Percentiles rank a stretch among this genome's conserved stretches.
These are phyloP conservation scores for Crypturellus undulatus DNA, from an alignment of 2,113 vertebrate genomes.

Conservation along the genomic window DNA sequence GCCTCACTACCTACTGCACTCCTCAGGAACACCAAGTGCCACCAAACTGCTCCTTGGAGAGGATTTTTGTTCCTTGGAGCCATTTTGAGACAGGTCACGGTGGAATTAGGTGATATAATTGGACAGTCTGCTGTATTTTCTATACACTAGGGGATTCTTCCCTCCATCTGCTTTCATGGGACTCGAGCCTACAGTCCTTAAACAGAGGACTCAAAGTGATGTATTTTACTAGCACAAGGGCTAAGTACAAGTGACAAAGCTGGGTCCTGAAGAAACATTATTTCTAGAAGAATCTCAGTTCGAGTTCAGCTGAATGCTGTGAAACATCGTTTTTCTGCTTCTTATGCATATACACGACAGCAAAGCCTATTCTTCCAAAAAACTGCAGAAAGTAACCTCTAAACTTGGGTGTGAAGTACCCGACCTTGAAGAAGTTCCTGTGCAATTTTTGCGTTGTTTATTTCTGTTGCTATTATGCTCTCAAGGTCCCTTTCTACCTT, in stretches of 20 bases:
- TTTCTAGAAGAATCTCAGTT: background rate
- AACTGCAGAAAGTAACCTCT: background rate
- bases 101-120: slow-evolving; percentile 27
- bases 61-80: background rate
- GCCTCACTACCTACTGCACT: background rate
- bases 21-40: background rate
- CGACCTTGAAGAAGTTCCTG: background rate
- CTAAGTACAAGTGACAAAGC: background rate
- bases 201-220: background rate
- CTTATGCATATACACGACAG: background rate
- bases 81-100: background rate
- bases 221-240: background rate
- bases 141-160: background rate
- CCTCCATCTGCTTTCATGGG: background rate
- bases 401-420: background rate
- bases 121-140: slow-evolving; percentile 36
- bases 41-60: background rate
- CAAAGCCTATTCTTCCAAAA: background rate
- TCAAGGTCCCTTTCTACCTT: background rate
- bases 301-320: background rate
- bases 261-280: background rate
- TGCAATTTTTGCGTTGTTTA: background rate
- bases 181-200: background rate
- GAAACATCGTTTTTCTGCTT: background rate
- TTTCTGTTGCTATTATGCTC: background rate